Evolutionary conservation across 2,888 invertebrate species (phyloP).

Genomic region (Alentia gelatinosa): DNA sequence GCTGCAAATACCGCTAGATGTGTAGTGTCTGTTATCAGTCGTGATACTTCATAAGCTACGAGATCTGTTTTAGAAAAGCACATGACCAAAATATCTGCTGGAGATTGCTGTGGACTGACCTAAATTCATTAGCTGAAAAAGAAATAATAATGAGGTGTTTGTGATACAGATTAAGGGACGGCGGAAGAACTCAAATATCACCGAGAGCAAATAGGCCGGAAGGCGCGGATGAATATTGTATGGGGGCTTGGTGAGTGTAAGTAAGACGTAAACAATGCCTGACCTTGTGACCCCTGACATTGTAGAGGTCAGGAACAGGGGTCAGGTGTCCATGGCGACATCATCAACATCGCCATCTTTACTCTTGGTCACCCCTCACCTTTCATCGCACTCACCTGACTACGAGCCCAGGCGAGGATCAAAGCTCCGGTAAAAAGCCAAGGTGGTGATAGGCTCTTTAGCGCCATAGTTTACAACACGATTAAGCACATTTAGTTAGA

Average conservation of each 20-base stretch:
- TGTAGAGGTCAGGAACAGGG: not conserved
- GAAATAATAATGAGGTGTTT: no score
- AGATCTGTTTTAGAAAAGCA: no score
- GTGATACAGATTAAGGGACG: not conserved
- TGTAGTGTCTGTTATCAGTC: no score
- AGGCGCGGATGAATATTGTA: not conserved
- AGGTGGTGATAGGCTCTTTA: no score
- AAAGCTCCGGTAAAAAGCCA: no score
- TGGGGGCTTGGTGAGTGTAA: constrained; percentile 13
- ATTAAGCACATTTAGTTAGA: no score
- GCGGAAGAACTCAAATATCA: not conserved
- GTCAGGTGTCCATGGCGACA: constrained; percentile 41
- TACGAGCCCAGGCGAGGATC: not conserved
- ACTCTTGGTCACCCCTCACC: not conserved
- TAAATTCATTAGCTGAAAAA: no score
- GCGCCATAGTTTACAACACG: no score
- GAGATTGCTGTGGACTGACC: no score
- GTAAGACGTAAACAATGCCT: constrained; percentile 47
- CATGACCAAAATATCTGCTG: no score
- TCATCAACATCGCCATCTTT: constrained; percentile 16
- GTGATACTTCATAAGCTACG: no score
- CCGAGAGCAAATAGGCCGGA: constrained; percentile 36
- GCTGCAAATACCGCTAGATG: no score
- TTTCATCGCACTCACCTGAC: not conserved
- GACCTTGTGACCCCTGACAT: constrained; percentile 44